phyloP scores from a whole-genome alignment of 2,888 invertebrate species.

The Camptogramma bilineatum region DNA sequence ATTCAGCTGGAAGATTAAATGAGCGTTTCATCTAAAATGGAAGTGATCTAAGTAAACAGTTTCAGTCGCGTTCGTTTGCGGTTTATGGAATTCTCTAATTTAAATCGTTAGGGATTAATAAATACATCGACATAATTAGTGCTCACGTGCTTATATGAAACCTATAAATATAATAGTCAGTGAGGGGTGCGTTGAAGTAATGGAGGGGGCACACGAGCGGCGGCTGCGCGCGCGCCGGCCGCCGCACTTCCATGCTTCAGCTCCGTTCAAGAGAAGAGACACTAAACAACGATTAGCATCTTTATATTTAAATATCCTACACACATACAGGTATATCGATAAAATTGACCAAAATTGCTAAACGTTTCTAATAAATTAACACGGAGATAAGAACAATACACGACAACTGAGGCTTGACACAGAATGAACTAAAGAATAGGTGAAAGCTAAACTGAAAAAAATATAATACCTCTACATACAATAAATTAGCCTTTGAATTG shows the following conservation, averaged over 20 bases:
- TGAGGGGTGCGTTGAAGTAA: constrained; percentile 63
- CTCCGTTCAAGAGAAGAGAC: constrained; percentile 46
- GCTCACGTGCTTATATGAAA: constrained; percentile 63
- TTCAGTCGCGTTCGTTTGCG: constrained; percentile 58
- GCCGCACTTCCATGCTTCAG: constrained; percentile 30
- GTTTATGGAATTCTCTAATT: constrained; percentile 44
- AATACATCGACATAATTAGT: constrained; percentile 68
- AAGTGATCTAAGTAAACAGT: constrained; percentile 48
- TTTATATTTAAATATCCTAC: constrained; percentile 63
- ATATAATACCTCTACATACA: constrained; percentile 46
- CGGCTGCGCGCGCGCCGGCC: constrained; percentile 29
- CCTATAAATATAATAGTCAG: constrained; percentile 61
- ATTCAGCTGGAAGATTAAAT: constrained; percentile 69
- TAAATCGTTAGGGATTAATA: constrained; percentile 60
- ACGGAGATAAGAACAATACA: constrained; percentile 27
- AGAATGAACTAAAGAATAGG: constrained; percentile 18
- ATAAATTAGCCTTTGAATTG: constrained; percentile 51
- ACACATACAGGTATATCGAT: constrained; percentile 68
- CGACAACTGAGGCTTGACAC: constrained; percentile 25
- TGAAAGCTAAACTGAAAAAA: constrained; percentile 46
- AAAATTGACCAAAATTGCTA: constrained; percentile 80
- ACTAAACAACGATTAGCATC: constrained; percentile 66
- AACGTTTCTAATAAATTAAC: constrained; percentile 58
- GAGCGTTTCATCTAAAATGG: constrained; percentile 60
- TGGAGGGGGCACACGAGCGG: constrained; percentile 51